These are phyloP conservation scores for Scotopteryx bipunctaria DNA, from an alignment of 2,888 invertebrate genomes.

Conservation along the genomic window DNA sequence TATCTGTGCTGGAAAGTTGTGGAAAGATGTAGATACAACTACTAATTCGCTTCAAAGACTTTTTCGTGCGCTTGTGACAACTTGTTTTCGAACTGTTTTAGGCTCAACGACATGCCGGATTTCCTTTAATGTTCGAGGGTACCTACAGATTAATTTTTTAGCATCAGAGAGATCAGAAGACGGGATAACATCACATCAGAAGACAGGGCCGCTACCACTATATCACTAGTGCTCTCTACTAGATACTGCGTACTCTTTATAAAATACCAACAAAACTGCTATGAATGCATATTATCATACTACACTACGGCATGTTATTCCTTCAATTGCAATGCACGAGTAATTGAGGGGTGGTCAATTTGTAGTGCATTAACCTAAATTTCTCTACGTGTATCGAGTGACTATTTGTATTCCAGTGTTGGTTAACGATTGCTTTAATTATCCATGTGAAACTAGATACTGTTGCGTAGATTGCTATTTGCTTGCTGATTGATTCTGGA, in stretches of 20 bases:
- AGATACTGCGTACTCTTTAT: too few species aligned
- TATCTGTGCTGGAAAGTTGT: not conserved
- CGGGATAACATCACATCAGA: too few species aligned
- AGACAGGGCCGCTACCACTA: too few species aligned
- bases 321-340: not conserved
- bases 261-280: not conserved
- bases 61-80: too few species aligned
- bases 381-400: constrained; percentile 34
- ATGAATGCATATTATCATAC: not conserved
- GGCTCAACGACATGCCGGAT: too few species aligned
- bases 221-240: too few species aligned
- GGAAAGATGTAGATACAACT: not conserved
- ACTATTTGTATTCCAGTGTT: constrained; percentile 26
- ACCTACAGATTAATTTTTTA: too few species aligned
- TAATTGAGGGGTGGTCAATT: constrained; percentile 26
- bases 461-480: constrained; percentile 13
- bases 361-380: constrained; percentile 42
- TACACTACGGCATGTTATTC: not conserved
- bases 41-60: too few species aligned
- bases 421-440: constrained; percentile 26
- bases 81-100: too few species aligned
- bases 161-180: too few species aligned
- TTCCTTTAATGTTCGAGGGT: too few species aligned
- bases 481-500: constrained; percentile 4
- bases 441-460: constrained; percentile 28